Conservation (phyloP, 2,113 vertebrate genomes). For the Vidua chalybeata region DNA sequence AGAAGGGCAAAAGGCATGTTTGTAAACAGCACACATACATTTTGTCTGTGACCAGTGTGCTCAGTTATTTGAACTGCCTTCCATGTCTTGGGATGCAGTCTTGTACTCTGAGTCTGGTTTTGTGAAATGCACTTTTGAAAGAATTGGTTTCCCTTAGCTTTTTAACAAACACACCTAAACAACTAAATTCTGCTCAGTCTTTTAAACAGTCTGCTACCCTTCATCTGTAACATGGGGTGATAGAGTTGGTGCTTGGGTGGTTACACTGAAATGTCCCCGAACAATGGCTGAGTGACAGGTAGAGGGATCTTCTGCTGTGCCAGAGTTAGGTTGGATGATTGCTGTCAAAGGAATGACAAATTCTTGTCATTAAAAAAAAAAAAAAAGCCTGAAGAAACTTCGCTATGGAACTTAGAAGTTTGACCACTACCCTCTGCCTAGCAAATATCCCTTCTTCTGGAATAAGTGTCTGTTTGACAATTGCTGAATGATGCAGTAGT, state of each 20-base stretch:
- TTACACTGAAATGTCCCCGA: not conserved
- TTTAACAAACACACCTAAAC: not conserved
- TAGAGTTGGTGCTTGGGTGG: not conserved
- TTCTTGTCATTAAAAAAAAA: not conserved
- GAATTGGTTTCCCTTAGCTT: not conserved
- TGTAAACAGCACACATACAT: not conserved
- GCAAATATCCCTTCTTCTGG: not conserved
- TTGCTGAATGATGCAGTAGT: not conserved
- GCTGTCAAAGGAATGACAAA: not conserved
- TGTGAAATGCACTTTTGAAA: not conserved
- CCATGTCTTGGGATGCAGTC: not conserved
- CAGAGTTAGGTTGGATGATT: not conserved
- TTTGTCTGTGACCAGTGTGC: not conserved
- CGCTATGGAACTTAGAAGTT: not conserved
- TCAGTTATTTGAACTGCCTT: not conserved
- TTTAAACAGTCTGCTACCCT: not conserved
- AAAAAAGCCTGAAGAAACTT: not conserved
- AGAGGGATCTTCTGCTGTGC: not conserved
- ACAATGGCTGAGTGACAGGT: not conserved
- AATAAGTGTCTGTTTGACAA: not conserved
- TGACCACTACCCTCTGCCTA: not conserved
- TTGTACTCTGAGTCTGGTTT: not conserved
- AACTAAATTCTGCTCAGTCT: not conserved
- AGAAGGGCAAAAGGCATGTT: not conserved
- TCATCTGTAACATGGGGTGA: not conserved